Evolutionary conservation across 1,140 invertebrate species (phyloP), one percentile per base, ranked within the genome.

Genomic region (Andricus grossulariae): DNA sequence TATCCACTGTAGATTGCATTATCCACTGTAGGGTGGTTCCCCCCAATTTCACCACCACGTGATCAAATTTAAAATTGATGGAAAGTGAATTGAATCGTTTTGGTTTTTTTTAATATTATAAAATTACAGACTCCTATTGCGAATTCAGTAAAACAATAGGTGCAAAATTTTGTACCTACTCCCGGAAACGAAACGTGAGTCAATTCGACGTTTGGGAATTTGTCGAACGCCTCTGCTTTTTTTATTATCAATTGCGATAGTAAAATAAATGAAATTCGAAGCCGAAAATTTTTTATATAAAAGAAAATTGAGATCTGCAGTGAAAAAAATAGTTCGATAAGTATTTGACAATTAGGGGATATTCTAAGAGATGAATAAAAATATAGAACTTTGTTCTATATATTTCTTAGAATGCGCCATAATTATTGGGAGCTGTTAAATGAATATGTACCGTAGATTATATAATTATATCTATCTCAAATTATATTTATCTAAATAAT

Each of bases 111-210:
- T 55, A 66, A 50, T 75, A 32, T 5, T 32, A 32, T 11, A 50
- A 72, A 60, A 54, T 13, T 76, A 50, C 79, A 87, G 86, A 15
- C 82, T 91, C 81, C 80, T 76, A 81, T 77, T 79, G 88, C 87
- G 79, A 83, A 89, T 89, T 87, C 86, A 57, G 57, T 78, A 84
- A 87, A 87, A 85, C 82, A 86, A 83, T 85, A 87, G 89, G 85
- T 79, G 83, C 82, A 54, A 4, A 45, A 8, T 45, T 45, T 45
- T 76, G 80, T 76, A 74, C 83, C 90, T 91, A 91, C 90, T 91
- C 90, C 90, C 90, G 86, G 85, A 88, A 32, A 89, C 87, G 85
- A 88, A 88, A 88, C 87, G 89, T 86, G 90, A 91, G 90, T 91
- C 90, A 91, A 91, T 91, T 91, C 86, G 85, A 87, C 84, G 77